phyloP scores from a whole-genome alignment of 1,140 invertebrate genomes.

The Grapholita molesta region DNA sequence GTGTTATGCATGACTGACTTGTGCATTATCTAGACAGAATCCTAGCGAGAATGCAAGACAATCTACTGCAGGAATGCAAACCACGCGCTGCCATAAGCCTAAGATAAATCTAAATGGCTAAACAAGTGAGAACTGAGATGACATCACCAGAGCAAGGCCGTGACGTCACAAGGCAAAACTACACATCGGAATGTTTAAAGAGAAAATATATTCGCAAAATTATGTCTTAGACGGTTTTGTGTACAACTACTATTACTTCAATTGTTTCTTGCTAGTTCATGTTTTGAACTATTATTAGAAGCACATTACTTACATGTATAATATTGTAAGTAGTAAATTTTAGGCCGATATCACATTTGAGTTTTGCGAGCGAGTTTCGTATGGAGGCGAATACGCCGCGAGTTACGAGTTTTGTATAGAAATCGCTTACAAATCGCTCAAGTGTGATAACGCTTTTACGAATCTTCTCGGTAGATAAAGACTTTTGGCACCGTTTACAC shows the following conservation, averaged over 20 bases:
- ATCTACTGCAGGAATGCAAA: neutral
- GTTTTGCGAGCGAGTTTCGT: no score
- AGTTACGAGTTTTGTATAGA: no score
- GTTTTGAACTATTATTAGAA: no score
- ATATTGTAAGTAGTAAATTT: no score
- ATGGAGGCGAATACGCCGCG: no score
- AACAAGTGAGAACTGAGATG: conserved; percentile 22
- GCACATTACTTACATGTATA: no score
- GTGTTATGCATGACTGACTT: neutral
- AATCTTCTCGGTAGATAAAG: no score
- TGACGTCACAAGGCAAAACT: conserved; percentile 21
- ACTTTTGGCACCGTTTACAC: no score
- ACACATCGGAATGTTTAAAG: neutral
- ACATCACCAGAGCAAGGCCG: conserved; percentile 40
- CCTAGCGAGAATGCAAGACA: neutral
- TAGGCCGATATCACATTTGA: no score
- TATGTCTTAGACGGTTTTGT: neutral
- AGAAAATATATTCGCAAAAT: neutral
- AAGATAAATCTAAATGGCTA: conserved; percentile 16
- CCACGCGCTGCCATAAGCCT: conserved; percentile 2
- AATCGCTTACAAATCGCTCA: no score
- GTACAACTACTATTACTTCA: neutral
- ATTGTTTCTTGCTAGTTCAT: no score
- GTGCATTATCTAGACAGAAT: neutral
- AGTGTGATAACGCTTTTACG: no score